These are phyloP conservation scores for Anastatus disparis DNA, from an alignment of 1,140 invertebrate genomes.

Conservation along the genomic window DNA sequence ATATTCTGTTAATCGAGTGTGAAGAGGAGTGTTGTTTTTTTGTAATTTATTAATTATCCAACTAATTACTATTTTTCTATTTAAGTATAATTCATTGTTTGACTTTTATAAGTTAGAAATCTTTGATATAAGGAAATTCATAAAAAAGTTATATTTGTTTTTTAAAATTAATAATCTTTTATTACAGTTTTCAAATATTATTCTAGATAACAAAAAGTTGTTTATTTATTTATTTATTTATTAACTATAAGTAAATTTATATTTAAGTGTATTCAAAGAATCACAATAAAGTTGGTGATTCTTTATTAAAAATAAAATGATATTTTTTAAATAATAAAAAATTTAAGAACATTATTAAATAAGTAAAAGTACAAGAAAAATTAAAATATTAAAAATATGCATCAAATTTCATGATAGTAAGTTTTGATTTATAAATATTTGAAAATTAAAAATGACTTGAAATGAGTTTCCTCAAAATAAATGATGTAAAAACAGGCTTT, in stretches of 20 bases:
- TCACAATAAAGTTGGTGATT: no score
- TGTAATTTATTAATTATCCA: constrained; percentile 27
- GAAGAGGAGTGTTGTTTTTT: constrained; percentile 36
- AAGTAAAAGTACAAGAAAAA: no score
- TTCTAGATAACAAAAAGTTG: no score
- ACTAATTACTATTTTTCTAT: constrained; percentile 22
- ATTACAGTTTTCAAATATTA: no score
- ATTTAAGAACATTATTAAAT: no score
- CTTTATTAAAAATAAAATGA: no score
- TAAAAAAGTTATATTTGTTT: not conserved
- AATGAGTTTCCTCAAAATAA: constrained; percentile 5
- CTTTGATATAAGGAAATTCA: constrained; percentile 16
- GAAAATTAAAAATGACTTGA: not conserved
- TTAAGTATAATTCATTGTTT: constrained; percentile 1
- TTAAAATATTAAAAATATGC: no score
- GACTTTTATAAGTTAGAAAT: not conserved
- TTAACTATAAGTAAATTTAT: no score
- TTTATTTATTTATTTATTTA: no score
- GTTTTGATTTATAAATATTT: not conserved
- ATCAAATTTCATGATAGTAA: no score
- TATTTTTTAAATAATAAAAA: no score
- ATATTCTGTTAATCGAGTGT: constrained; percentile 45
- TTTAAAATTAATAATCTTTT: not conserved
- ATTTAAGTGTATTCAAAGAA: no score
- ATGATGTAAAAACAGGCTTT: constrained; percentile 19